Percentiles rank a stretch among this genome's conserved stretches.
Evolutionary conservation across 2,113 vertebrate genomes (phyloP).

Genomic region (Lophius piscatorius): DNA sequence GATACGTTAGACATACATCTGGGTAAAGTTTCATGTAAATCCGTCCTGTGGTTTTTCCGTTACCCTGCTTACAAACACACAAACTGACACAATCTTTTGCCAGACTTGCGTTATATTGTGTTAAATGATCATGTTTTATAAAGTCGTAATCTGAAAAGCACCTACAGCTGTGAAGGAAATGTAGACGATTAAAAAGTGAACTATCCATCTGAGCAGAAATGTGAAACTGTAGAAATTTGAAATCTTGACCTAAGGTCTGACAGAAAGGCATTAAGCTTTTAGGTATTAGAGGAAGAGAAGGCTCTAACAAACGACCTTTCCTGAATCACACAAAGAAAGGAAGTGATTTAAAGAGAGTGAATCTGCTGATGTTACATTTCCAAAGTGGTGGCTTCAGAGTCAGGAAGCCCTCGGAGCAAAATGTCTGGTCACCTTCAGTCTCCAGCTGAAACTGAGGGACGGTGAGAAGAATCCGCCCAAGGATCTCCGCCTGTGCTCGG

Average conservation of each 20-base stretch:
- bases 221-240: not conserved
- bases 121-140: not conserved
- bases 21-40: too few species aligned
- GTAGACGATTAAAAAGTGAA: not conserved
- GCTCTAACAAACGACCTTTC: not conserved
- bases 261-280: slow-evolving; percentile 11
- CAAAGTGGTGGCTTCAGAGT: slow-evolving; percentile 18
- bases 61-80: too few species aligned
- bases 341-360: slow-evolving; percentile 23
- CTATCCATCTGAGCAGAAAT: not conserved
- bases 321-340: slow-evolving; percentile 9
- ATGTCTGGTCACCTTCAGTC: slow-evolving; percentile 40
- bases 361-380: slow-evolving; percentile 5
- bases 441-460: slow-evolving; percentile 20
- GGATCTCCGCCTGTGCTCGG: slow-evolving; percentile 32
- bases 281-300: slow-evolving; percentile 3
- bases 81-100: too few species aligned
- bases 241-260: not conserved
- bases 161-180: slow-evolving; percentile 1
- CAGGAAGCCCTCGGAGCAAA: slow-evolving; percentile 26
- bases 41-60: too few species aligned
- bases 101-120: too few species aligned
- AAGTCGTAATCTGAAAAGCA: slow-evolving; percentile 1
- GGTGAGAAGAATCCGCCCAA: slow-evolving; percentile 39
- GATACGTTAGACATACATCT: too few species aligned